Evolutionary conservation across 1,140 invertebrate genomes (phyloP), one percentile per base, ranked within the genome.

Genomic region (Amphibalanus amphitrite): DNA sequence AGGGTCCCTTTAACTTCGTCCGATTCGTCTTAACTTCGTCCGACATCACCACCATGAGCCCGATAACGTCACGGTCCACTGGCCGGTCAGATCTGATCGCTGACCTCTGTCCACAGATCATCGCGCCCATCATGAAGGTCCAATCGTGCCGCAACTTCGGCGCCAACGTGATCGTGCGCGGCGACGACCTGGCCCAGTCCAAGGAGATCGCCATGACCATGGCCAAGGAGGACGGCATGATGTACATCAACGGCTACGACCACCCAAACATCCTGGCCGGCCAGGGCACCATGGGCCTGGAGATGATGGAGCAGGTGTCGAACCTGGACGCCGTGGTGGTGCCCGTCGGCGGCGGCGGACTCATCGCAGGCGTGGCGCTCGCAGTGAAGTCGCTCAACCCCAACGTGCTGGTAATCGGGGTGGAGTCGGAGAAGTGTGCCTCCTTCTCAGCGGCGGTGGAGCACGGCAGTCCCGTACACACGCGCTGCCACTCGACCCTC

Each of bases 81-180:
- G n/a, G n/a, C n/a, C n/a, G n/a, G n/a, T n/a, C n/a, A n/a, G n/a
- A 38, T 38, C 33, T 38, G 33, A 38, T 15, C 33, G 4, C 33
- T 38, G 33, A 38, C 4, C 33, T 38, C 33, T 15, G 4, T 38
- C 17, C 20, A 1, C 47, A 59, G 47, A 86, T 88, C 23, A 85
- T 91, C 0, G 91, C 92, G 0, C 90, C 92, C 0, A 90, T 97
- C 67, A 96, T 96, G 92, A 97, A 97, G 82, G 89, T 97, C 67
- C 85, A 91, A 74, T 87, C 89, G 70, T 97, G 93, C 78, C 84
- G 86, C 69, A 87, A 88, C 71, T 91, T 87, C 77, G 90, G 91
- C 25, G 93, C 93, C 0, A 87, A 86, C 65, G 91, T 97, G 20
- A 85, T 96, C 23, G 86, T 96, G 3, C 82, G 89, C 33, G 94